Conservation (phyloP, 2,113 vertebrate genomes). For the Clarias gariepinus region DNA sequence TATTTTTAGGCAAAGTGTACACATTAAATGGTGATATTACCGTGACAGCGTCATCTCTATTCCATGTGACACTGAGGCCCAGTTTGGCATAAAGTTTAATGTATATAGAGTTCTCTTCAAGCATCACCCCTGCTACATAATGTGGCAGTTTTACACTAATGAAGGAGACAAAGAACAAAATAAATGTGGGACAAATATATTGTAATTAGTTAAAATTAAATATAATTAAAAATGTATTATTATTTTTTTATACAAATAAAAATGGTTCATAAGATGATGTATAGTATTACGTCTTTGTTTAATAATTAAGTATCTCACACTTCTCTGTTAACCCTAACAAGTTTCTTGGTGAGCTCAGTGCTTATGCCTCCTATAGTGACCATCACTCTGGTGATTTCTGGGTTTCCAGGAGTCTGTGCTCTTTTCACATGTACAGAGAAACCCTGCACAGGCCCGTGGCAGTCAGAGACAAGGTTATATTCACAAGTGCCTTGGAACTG, state of each 20-base stretch:
- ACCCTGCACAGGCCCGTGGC: conserved; percentile 74
- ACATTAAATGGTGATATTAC: conserved; percentile 64
- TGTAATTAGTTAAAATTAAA: too few species aligned
- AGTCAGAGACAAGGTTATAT: conserved; percentile 90
- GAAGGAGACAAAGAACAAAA: neutral
- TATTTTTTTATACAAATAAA: too few species aligned
- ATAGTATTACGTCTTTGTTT: neutral
- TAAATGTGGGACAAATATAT: neutral
- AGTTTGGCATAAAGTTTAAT: conserved; percentile 82
- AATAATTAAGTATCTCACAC: conserved; percentile 72
- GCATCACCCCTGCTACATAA: conserved; percentile 76
- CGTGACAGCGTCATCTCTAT: conserved; percentile 86
- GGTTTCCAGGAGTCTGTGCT: conserved; percentile 47
- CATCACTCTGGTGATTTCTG: conserved; percentile 73
- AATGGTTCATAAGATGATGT: neutral
- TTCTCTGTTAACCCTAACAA: conserved; percentile 71
- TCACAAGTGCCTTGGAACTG: conserved; percentile 85
- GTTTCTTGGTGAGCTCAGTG: conserved; percentile 71
- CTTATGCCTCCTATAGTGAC: conserved; percentile 74
- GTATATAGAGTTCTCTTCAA: conserved; percentile 80
- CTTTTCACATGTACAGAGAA: conserved; percentile 88
- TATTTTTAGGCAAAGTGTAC: too few species aligned
- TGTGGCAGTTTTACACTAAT: conserved; percentile 70
- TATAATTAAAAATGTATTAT: too few species aligned
- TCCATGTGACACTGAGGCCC: conserved; percentile 85